phyloP scores from a whole-genome alignment of 2,113 vertebrate genomes.

The Cercopithecus mona region DNA sequence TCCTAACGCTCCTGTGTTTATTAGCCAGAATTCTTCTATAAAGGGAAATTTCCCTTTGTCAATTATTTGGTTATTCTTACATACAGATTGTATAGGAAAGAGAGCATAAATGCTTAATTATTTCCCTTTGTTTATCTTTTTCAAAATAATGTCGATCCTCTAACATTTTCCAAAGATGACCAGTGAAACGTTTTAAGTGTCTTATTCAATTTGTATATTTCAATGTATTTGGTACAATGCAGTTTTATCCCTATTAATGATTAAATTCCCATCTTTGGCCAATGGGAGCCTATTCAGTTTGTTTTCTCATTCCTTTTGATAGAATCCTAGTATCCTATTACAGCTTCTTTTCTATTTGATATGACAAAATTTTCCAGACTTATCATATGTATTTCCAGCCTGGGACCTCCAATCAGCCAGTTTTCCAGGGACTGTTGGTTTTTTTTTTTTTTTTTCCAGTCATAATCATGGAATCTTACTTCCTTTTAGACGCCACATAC shows the following conservation, averaged over 20 bases:
- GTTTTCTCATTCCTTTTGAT: slow-evolving; percentile 26
- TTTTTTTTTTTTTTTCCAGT: not conserved
- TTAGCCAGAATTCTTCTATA: slow-evolving; percentile 1
- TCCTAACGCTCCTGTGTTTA: not conserved
- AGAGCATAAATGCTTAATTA: not conserved
- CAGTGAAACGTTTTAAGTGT: not conserved
- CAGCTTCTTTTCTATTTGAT: slow-evolving; percentile 28
- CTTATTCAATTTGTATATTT: slow-evolving; percentile 14
- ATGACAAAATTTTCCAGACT: not conserved
- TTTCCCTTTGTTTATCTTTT: slow-evolving; percentile 24
- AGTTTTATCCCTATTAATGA: slow-evolving; percentile 23
- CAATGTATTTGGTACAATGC: not conserved
- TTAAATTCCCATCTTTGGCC: slow-evolving; percentile 21
- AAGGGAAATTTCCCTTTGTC: slow-evolving; percentile 7
- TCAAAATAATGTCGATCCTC: slow-evolving; percentile 23
- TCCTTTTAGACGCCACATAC: slow-evolving; percentile 3
- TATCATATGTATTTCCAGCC: not conserved
- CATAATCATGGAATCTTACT: not conserved
- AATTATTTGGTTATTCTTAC: not conserved
- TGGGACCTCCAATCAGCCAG: not conserved
- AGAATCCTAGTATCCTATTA: not conserved
- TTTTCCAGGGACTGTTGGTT: not conserved
- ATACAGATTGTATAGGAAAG: not conserved
- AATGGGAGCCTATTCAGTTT: not conserved
- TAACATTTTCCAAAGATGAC: slow-evolving; percentile 8